These are phyloP conservation scores for Dugesia japonica DNA, from an alignment of 2,888 invertebrate genomes.

Conservation along the genomic window DNA sequence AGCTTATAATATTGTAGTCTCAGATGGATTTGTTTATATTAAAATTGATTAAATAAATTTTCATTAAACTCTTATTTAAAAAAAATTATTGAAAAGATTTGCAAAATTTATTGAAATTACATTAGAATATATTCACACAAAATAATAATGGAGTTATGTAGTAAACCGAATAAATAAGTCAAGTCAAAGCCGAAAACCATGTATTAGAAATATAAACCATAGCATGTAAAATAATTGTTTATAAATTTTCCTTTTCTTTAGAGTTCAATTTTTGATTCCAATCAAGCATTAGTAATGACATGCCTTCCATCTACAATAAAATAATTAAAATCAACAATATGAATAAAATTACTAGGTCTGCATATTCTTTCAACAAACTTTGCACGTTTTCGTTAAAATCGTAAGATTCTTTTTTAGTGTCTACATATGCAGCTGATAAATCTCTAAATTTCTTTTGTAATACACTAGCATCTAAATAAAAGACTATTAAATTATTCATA, in stretches of 20 bases:
- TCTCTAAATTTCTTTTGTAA: slow-evolving; percentile 11
- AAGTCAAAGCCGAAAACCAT: no score
- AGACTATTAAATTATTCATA: no score
- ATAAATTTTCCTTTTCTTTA: no score
- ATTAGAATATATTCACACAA: no score
- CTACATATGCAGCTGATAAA: neutral
- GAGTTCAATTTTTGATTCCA: neutral
- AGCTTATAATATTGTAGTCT: slow-evolving; percentile 20
- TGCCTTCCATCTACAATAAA: neutral
- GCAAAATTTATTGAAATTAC: no score
- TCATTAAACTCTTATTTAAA: neutral
- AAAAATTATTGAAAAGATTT: no score
- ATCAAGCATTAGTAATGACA: neutral
- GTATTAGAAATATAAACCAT: no score
- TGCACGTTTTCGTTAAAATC: neutral
- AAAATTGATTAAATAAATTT: slow-evolving; percentile 16
- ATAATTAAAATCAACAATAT: neutral
- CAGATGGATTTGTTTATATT: slow-evolving; percentile 16
- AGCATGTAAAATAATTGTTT: no score
- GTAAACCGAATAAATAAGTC: no score
- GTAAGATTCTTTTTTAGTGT: neutral
- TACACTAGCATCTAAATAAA: neutral
- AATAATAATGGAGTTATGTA: no score
- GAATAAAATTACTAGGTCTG: slow-evolving; percentile 41
- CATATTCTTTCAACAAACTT: neutral